phyloP scores from a whole-genome alignment of 1,140 invertebrate genomes.

The Drosophila sucinea region DNA sequence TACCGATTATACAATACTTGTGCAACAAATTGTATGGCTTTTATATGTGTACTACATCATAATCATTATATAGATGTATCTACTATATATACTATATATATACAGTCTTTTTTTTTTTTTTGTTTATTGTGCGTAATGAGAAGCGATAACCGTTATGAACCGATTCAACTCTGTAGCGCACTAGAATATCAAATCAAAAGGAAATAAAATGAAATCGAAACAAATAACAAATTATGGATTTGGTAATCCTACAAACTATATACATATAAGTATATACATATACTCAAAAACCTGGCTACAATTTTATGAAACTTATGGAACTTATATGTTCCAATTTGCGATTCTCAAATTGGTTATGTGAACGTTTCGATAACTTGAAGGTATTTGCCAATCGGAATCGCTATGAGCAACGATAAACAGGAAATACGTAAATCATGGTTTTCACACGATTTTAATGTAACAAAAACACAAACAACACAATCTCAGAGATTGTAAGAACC shows the following conservation, averaged over 20 bases:
- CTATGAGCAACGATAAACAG: not conserved
- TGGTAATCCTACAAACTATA: slow-evolving; percentile 28
- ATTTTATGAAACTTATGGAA: not conserved
- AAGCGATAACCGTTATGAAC: slow-evolving; percentile 4
- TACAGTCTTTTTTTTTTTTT: slow-evolving; percentile 12
- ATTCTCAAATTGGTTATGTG: not conserved
- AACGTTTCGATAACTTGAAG: no score
- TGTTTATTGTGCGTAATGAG: not conserved
- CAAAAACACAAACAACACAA: slow-evolving; percentile 38
- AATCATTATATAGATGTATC: slow-evolving; percentile 7
- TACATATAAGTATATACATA: slow-evolving; percentile 37
- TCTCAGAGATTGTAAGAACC: slow-evolving; percentile 63
- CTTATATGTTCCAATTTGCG: not conserved
- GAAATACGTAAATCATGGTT: slow-evolving; percentile 5
- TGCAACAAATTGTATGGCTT: slow-evolving; percentile 2
- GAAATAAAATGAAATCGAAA: not conserved
- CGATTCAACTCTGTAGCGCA: slow-evolving; percentile 10
- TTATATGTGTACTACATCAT: not conserved
- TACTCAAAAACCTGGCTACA: slow-evolving; percentile 37
- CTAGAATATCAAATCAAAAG: not conserved
- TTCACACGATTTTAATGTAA: slow-evolving; percentile 10
- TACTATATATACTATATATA: not conserved
- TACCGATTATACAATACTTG: not conserved
- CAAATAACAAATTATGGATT: slow-evolving; percentile 6
- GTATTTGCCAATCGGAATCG: not conserved